phyloP scores from a whole-genome alignment of 1,140 invertebrate species.

The Notospermus geniculatus region DNA sequence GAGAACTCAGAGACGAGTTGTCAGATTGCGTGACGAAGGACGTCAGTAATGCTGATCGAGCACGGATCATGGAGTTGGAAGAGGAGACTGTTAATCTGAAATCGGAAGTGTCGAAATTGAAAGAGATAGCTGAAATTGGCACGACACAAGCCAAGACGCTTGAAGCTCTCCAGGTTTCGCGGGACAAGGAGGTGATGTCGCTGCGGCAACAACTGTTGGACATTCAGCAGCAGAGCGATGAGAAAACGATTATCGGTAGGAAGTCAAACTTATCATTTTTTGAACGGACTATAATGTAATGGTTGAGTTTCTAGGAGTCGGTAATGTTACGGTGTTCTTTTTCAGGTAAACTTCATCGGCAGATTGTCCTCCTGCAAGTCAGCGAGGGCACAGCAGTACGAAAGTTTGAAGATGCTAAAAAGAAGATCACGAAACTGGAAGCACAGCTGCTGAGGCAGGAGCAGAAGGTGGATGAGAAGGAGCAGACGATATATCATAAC shows the following conservation, averaged over 20 bases:
- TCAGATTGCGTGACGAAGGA: constrained; percentile 51
- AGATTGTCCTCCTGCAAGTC: constrained; percentile 56
- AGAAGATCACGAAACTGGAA: constrained; percentile 48
- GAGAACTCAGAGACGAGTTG: constrained; percentile 54
- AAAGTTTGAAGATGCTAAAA: constrained; percentile 46
- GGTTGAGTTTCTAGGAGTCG: too few relatives aligned
- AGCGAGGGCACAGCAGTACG: constrained; percentile 52
- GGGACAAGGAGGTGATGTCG: constrained; percentile 51
- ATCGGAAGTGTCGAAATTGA: constrained; percentile 52
- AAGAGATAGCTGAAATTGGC: constrained; percentile 55
- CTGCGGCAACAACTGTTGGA: constrained; percentile 54
- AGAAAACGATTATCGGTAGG: constrained; percentile 55
- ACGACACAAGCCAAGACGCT: constrained; percentile 49
- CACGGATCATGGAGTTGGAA: constrained; percentile 46
- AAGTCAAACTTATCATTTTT: background rate
- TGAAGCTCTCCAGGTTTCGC: constrained; percentile 45
- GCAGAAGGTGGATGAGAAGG: constrained; percentile 53
- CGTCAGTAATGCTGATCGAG: constrained; percentile 53
- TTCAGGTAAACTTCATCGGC: constrained; percentile 54
- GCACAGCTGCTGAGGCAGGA: constrained; percentile 49
- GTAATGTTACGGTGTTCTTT: background rate
- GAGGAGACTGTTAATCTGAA: constrained; percentile 39
- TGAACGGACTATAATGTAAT: too few relatives aligned
- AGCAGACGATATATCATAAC: constrained; percentile 50
- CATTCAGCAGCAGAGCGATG: constrained; percentile 56